Conservation (phyloP, 2,888 invertebrate genomes). For the Xylocampa areola region DNA sequence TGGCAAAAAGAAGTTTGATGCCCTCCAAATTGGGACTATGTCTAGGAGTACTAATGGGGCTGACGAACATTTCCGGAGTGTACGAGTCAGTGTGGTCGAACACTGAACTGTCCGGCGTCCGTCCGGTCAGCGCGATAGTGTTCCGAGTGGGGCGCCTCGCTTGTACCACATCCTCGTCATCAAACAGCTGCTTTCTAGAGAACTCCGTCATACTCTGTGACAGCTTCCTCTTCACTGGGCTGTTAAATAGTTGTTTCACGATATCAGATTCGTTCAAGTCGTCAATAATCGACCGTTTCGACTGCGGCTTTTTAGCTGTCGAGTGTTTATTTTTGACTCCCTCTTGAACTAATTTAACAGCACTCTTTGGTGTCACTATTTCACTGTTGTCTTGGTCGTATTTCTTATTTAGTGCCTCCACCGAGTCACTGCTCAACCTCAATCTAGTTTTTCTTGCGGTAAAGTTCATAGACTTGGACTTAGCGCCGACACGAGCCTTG, state of each 20-base stretch:
- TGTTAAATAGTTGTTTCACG: slow-evolving; percentile 83
- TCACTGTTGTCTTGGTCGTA: slow-evolving; percentile 63
- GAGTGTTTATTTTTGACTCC: slow-evolving; percentile 84
- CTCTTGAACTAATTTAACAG: slow-evolving; percentile 74
- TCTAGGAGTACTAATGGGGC: slow-evolving; percentile 73
- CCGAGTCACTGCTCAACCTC: slow-evolving; percentile 62
- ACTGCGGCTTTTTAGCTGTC: slow-evolving; percentile 85
- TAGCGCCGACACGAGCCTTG: slow-evolving; percentile 53
- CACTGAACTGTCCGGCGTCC: slow-evolving; percentile 64
- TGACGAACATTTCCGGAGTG: slow-evolving; percentile 78
- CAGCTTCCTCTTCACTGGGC: slow-evolving; percentile 85
- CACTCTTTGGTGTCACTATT: slow-evolving; percentile 79
- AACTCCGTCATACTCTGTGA: slow-evolving; percentile 86
- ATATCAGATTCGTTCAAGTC: slow-evolving; percentile 81
- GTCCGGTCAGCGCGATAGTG: slow-evolving; percentile 61
- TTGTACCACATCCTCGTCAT: slow-evolving; percentile 66
- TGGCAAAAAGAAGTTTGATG: slow-evolving; percentile 70
- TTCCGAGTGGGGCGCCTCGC: slow-evolving; percentile 61
- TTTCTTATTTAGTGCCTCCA: slow-evolving; percentile 56
- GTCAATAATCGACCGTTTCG: slow-evolving; percentile 84
- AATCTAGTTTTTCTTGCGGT: slow-evolving; percentile 55
- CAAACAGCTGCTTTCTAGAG: slow-evolving; percentile 70
- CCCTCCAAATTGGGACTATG: slow-evolving; percentile 70
- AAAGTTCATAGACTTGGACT: slow-evolving; percentile 67
- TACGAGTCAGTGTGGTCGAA: slow-evolving; percentile 63